phyloP scores from a whole-genome alignment of 2,113 vertebrate genomes.

The Lophius piscatorius region DNA sequence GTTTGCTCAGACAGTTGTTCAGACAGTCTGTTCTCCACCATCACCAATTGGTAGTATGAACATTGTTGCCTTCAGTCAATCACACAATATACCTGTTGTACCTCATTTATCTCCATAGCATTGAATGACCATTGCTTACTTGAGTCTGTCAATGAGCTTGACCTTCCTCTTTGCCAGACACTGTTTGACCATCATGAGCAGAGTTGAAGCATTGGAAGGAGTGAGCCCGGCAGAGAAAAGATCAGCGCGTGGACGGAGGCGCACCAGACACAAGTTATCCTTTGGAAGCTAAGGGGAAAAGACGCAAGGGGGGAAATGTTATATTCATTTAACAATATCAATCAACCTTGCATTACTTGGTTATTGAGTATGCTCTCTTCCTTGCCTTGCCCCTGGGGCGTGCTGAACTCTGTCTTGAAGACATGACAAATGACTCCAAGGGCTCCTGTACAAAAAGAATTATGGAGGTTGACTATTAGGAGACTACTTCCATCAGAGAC shows the following conservation, averaged over 20 bases:
- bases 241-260: constrained; percentile 83
- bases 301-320: not conserved
- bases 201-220: constrained; percentile 79
- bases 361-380: not conserved
- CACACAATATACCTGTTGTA: too few relatives aligned
- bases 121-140: constrained; percentile 85
- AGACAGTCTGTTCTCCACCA: too few relatives aligned
- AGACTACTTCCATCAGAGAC: not conserved
- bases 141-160: constrained; percentile 82
- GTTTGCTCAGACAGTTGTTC: too few relatives aligned
- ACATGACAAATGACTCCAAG: constrained; percentile 83
- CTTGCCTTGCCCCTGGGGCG: constrained; percentile 78
- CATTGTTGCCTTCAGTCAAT: too few relatives aligned
- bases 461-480: constrained; percentile 5
- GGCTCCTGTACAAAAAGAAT: constrained; percentile 80
- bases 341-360: not conserved
- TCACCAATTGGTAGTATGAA: too few relatives aligned
- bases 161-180: constrained; percentile 85
- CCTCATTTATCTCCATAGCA: too few relatives aligned
- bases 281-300: constrained; percentile 63
- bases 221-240: constrained; percentile 86
- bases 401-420: constrained; percentile 48
- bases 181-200: constrained; percentile 91
- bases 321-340: not conserved
- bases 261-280: constrained; percentile 87